These are phyloP conservation scores for Arrhamphus sclerolepis DNA, from an alignment of 2,797 vertebrate genomes.

Conservation along the genomic window DNA sequence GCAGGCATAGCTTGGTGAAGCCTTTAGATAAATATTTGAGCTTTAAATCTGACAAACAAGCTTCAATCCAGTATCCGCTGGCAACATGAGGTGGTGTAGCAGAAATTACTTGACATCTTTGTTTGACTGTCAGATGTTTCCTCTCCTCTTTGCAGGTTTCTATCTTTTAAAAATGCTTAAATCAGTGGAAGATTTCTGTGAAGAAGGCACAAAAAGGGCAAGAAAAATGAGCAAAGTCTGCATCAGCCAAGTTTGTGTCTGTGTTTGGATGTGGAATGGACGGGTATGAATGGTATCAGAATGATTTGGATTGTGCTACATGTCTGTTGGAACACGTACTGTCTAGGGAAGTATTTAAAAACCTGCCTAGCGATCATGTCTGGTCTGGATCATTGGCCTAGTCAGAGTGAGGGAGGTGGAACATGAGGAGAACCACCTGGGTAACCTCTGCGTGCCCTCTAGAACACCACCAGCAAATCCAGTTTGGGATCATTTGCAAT, in stretches of 20 bases:
- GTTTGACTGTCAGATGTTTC: slow-evolving; percentile 45
- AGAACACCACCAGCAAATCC: slow-evolving; percentile 42
- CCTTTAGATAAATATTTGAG: slow-evolving; percentile 81
- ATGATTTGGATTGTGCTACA: slow-evolving; percentile 52
- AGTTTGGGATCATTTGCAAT: slow-evolving; percentile 14
- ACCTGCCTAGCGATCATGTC: slow-evolving; percentile 52
- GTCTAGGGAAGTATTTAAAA: slow-evolving; percentile 58
- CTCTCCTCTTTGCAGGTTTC: slow-evolving; percentile 35
- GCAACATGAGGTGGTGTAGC: slow-evolving; percentile 41
- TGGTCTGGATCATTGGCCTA: slow-evolving; percentile 62
- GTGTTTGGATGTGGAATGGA: slow-evolving; percentile 42
- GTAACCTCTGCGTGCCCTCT: slow-evolving; percentile 60
- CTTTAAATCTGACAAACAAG: slow-evolving; percentile 71
- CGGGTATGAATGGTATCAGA: slow-evolving; percentile 53
- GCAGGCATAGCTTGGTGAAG: slow-evolving; percentile 64
- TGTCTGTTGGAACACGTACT: slow-evolving; percentile 44
- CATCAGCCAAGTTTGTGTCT: slow-evolving; percentile 38
- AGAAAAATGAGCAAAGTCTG: not conserved
- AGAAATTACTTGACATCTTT: slow-evolving; percentile 47
- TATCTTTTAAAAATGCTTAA: slow-evolving; percentile 46
- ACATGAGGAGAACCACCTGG: slow-evolving; percentile 74
- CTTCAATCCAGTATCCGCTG: slow-evolving; percentile 51
- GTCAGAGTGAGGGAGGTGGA: slow-evolving; percentile 60
- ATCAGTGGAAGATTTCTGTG: slow-evolving; percentile 46
- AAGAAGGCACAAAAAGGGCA: slow-evolving; percentile 2